Evolutionary conservation across 1,140 invertebrate genomes (phyloP).

Genomic region (Forficula auricularia): DNA sequence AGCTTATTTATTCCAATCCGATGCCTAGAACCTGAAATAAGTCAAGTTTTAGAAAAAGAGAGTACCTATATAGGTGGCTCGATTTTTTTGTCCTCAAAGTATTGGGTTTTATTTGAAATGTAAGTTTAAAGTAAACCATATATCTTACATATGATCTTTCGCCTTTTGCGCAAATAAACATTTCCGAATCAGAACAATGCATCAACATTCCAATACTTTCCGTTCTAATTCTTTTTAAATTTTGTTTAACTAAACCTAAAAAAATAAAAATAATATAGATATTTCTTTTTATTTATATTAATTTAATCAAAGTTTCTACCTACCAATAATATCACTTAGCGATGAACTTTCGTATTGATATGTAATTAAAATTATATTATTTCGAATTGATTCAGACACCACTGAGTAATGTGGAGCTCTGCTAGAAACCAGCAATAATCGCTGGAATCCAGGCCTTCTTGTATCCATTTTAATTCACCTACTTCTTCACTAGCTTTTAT

Average conservation of each 20-base stretch:
- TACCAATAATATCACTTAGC: conserved; percentile 22
- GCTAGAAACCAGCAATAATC: conserved; percentile 16
- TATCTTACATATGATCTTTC: conserved; percentile 15
- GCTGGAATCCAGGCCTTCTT: neutral
- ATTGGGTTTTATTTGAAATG: too few species aligned
- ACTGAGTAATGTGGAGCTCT: conserved; percentile 12
- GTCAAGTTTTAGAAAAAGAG: too few species aligned
- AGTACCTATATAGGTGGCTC: too few species aligned
- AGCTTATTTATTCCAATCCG: too few species aligned
- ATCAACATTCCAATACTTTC: conserved; percentile 27
- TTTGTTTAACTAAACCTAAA: conserved; percentile 17
- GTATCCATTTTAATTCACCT: neutral
- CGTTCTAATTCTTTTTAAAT: conserved; percentile 21
- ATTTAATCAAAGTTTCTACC: neutral
- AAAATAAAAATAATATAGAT: conserved; percentile 1
- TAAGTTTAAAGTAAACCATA: too few species aligned
- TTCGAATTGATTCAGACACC: conserved; percentile 14
- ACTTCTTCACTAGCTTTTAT: neutral
- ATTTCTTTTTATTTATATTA: neutral
- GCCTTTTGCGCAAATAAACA: conserved; percentile 26
- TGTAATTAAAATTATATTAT: conserved; percentile 20
- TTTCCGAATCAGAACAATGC: conserved; percentile 23
- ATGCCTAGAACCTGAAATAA: too few species aligned
- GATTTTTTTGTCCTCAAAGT: too few species aligned
- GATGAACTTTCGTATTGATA: conserved; percentile 25